Evolutionary conservation across 92 coral and sea anemone species (phyloP).

Genomic region (Zoanthus sociatus): DNA sequence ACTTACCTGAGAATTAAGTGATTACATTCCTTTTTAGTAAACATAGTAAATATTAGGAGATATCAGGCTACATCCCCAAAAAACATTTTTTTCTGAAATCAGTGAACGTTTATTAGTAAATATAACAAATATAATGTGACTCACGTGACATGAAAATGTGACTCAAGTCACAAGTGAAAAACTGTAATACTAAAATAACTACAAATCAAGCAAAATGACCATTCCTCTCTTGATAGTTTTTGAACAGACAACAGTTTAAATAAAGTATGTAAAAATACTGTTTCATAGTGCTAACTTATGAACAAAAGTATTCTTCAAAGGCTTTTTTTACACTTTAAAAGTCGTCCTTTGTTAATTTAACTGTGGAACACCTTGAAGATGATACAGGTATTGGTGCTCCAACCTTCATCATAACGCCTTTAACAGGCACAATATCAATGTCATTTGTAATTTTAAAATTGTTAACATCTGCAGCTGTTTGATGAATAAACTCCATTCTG

Average conservation of each 20-base stretch:
- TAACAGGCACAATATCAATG: slow-evolving; percentile 43
- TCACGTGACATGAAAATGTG: slow-evolving; percentile 56
- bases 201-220: slow-evolving; percentile 48
- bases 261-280: slow-evolving; percentile 22
- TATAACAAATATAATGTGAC: slow-evolving; percentile 41
- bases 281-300: slow-evolving; percentile 36
- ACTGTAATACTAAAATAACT: slow-evolving; percentile 25
- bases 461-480: slow-evolving; percentile 52
- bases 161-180: slow-evolving; percentile 66
- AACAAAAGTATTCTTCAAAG: slow-evolving; percentile 23
- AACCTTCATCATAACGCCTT: slow-evolving; percentile 45
- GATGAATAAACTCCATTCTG: slow-evolving; percentile 55
- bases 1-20: slow-evolving; percentile 48
- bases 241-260: slow-evolving; percentile 39
- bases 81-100: slow-evolving; percentile 41
- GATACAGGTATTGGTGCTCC: slow-evolving; percentile 50
- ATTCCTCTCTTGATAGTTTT: slow-evolving; percentile 39
- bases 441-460: slow-evolving; percentile 51
- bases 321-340: slow-evolving; percentile 42
- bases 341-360: slow-evolving; percentile 45
- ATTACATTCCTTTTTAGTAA: slow-evolving; percentile 29
- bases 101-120: slow-evolving; percentile 32
- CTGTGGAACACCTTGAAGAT: slow-evolving; percentile 57
- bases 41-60: slow-evolving; percentile 21
- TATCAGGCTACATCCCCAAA: slow-evolving; percentile 29